Conservation (phyloP, 1,140 invertebrate species). For the Reticulitermes speratus region DNA sequence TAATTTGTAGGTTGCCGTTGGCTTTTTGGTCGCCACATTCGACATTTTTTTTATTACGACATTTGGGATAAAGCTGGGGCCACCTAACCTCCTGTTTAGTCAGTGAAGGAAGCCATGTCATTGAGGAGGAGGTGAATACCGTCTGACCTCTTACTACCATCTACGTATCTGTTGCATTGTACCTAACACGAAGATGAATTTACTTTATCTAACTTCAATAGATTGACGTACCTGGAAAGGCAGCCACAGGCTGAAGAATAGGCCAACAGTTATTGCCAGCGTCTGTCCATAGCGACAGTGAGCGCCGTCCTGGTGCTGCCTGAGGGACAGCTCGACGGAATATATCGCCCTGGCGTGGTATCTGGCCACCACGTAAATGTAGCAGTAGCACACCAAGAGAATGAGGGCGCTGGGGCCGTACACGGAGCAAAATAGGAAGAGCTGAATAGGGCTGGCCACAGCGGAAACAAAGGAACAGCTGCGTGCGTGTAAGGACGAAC, state of each 20-base stretch:
- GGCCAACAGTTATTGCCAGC: slow-evolving; percentile 61
- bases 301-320: slow-evolving; percentile 47
- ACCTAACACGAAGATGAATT: too few relatives aligned
- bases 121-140: too few relatives aligned
- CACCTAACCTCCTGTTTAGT: too few relatives aligned
- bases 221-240: slow-evolving; percentile 56
- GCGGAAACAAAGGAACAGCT: slow-evolving; percentile 52
- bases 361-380: slow-evolving; percentile 65
- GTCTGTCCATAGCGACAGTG: slow-evolving; percentile 61
- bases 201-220: too few relatives aligned
- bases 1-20: too few relatives aligned
- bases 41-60: too few relatives aligned
- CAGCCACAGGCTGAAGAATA: slow-evolving; percentile 61
- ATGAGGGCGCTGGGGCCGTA: slow-evolving; percentile 58
- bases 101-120: too few relatives aligned
- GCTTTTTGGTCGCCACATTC: too few relatives aligned
- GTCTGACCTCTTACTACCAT: too few relatives aligned
- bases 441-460: slow-evolving; percentile 51
- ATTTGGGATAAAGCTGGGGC: too few relatives aligned
- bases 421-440: slow-evolving; percentile 55
- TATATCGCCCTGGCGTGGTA: slow-evolving; percentile 65
- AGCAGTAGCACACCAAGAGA: slow-evolving; percentile 62
- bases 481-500: slow-evolving; percentile 22
- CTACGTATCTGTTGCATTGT: too few relatives aligned
- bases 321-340: slow-evolving; percentile 60